These are phyloP conservation scores for Cyrtodaria siliqua DNA, from an alignment of 2,888 invertebrate species.

Conservation along the genomic window DNA sequence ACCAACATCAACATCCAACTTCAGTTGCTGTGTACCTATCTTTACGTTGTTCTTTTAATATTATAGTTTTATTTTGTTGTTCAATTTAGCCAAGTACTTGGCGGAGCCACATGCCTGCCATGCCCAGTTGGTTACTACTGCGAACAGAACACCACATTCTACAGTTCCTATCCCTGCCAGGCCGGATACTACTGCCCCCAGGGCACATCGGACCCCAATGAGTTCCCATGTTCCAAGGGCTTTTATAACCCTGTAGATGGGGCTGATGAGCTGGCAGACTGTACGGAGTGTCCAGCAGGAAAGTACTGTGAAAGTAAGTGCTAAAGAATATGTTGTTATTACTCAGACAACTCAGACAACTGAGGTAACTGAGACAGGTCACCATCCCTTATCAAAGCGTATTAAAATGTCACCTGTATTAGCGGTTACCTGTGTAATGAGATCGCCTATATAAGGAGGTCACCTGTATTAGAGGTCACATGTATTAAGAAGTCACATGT, in stretches of 20 bases:
- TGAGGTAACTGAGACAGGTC: too few species aligned
- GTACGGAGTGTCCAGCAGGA: constrained; percentile 82
- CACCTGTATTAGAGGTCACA: too few species aligned
- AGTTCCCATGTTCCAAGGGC: constrained; percentile 81
- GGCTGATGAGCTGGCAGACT: constrained; percentile 71
- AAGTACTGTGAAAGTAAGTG: constrained; percentile 81
- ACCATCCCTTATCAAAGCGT: too few species aligned
- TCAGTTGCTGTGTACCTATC: too few species aligned
- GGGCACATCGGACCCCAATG: constrained; percentile 75
- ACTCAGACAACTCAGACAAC: too few species aligned
- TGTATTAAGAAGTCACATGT: too few species aligned
- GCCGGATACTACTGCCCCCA: constrained; percentile 82
- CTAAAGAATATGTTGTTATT: neutral
- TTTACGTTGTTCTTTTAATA: too few species aligned
- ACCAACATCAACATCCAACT: too few species aligned
- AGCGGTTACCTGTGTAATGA: neutral
- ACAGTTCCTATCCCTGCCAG: constrained; percentile 77
- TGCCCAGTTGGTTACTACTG: constrained; percentile 84
- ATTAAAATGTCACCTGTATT: neutral
- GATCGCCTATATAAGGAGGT: too few species aligned
- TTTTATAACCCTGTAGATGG: constrained; percentile 80
- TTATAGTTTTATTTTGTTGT: too few species aligned
- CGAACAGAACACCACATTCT: constrained; percentile 78
- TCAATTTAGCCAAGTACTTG: constrained; percentile 23
- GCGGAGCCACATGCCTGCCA: constrained; percentile 73